Conservation (phyloP, 2,888 invertebrate genomes). For the Harmothoe impar region DNA sequence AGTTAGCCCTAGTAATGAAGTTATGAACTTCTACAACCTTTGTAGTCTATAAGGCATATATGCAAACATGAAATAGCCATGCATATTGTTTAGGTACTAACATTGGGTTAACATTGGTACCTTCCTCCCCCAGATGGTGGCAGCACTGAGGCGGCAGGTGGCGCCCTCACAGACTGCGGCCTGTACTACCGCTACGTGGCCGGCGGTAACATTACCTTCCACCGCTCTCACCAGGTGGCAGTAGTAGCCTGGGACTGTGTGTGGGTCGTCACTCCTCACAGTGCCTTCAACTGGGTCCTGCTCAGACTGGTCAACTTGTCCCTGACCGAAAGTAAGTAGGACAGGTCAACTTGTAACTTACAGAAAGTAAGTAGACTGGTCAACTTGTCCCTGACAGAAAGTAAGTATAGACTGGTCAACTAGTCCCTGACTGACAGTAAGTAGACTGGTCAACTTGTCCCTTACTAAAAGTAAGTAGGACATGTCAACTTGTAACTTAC, state of each 20-base stretch:
- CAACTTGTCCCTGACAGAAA: too few relatives aligned
- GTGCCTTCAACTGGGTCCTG: slow-evolving; percentile 59
- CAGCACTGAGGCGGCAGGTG: not conserved
- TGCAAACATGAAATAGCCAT: too few relatives aligned
- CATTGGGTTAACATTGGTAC: too few relatives aligned
- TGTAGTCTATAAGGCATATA: too few relatives aligned
- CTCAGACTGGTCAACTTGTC: slow-evolving; percentile 52
- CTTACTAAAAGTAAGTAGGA: too few relatives aligned
- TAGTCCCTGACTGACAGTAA: not conserved
- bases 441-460: not conserved
- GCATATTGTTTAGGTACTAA: too few relatives aligned
- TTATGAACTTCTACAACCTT: too few relatives aligned
- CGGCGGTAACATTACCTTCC: slow-evolving; percentile 53
- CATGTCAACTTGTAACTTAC: not conserved
- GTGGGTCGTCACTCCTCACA: slow-evolving; percentile 73
- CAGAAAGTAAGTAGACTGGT: too few relatives aligned
- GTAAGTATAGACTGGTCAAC: slow-evolving; percentile 49
- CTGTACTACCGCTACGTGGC: slow-evolving; percentile 56
- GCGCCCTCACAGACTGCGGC: slow-evolving; percentile 58
- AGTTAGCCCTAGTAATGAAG: too few relatives aligned
- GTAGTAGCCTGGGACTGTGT: slow-evolving; percentile 74
- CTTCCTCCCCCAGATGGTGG: not conserved
- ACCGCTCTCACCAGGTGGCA: not conserved
- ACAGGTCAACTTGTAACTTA: too few relatives aligned
- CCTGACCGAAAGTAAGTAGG: not conserved